These are phyloP conservation scores for Labeo calbasu DNA, from an alignment of 2,797 vertebrate genomes.

Conservation along the genomic window DNA sequence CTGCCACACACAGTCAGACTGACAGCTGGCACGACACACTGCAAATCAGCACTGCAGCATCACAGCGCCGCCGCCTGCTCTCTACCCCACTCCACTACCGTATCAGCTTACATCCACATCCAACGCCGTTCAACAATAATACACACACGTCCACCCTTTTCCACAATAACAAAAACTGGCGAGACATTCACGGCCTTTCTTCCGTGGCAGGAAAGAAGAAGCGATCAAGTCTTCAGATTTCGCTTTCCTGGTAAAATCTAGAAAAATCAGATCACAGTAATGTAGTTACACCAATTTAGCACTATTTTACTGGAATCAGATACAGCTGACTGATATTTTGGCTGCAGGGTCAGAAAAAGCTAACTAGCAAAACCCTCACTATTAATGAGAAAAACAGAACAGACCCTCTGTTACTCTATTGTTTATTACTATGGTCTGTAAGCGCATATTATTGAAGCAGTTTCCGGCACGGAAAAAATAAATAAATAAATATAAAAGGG, in stretches of 20 bases:
- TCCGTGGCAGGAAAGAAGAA: neutral
- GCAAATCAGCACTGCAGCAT: constrained; percentile 75
- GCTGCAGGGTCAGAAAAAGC: neutral
- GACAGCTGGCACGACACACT: constrained; percentile 81
- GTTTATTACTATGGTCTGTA: neutral
- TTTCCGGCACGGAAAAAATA: neutral
- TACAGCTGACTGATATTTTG: neutral
- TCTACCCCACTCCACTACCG: constrained; percentile 52
- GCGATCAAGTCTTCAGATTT: neutral
- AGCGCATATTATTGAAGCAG: neutral
- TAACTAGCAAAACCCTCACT: neutral
- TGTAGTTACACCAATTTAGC: neutral
- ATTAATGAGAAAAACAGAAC: neutral
- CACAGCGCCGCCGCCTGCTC: constrained; percentile 24
- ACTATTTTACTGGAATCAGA: neutral
- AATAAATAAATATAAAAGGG: too few species aligned
- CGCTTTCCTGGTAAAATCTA: neutral
- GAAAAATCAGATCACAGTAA: neutral
- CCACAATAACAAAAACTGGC: constrained; percentile 4
- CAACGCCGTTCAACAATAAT: constrained; percentile 56
- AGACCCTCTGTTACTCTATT: neutral
- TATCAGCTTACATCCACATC: constrained; percentile 58
- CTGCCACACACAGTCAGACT: constrained; percentile 77
- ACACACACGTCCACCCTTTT: constrained; percentile 33
- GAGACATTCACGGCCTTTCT: constrained; percentile 12